These are phyloP conservation scores for Trichomalopsis sarcophagae DNA, from an alignment of 1,140 invertebrate genomes.

Conservation along the genomic window DNA sequence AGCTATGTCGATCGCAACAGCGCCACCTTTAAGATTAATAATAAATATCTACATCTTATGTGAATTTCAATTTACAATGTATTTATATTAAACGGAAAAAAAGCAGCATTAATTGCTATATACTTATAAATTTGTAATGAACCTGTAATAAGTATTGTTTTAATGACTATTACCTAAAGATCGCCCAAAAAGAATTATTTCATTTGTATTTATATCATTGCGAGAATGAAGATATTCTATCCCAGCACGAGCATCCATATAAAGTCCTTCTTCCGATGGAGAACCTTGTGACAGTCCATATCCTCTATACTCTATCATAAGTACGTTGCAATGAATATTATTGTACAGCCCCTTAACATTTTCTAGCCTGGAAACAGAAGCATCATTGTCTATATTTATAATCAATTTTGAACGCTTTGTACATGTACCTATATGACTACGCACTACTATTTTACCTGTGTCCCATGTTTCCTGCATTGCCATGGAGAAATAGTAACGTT, in stretches of 20 bases:
- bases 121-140: background rate
- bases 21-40: conserved; percentile 78
- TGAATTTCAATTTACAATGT: too few relatives aligned
- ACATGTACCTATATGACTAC: background rate
- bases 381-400: background rate
- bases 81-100: too few relatives aligned
- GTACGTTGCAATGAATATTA: conserved; percentile 87
- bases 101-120: too few relatives aligned
- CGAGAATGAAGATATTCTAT: conserved; percentile 88
- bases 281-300: conserved; percentile 94
- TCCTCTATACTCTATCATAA: conserved; percentile 94
- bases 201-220: conserved; percentile 87
- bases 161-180: conserved; percentile 82
- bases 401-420: conserved; percentile 7
- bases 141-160: background rate
- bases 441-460: conserved; percentile 80
- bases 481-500: conserved; percentile 94
- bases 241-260: conserved; percentile 90
- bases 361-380: conserved; percentile 76
- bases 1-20: conserved; percentile 90
- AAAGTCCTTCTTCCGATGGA: conserved; percentile 91
- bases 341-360: conserved; percentile 88
- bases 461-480: conserved; percentile 97
- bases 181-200: conserved; percentile 95
- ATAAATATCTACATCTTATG: background rate